Base-by-base conservation (phyloP, 2,888 invertebrate genomes). In the Buathra laborator region DNA sequence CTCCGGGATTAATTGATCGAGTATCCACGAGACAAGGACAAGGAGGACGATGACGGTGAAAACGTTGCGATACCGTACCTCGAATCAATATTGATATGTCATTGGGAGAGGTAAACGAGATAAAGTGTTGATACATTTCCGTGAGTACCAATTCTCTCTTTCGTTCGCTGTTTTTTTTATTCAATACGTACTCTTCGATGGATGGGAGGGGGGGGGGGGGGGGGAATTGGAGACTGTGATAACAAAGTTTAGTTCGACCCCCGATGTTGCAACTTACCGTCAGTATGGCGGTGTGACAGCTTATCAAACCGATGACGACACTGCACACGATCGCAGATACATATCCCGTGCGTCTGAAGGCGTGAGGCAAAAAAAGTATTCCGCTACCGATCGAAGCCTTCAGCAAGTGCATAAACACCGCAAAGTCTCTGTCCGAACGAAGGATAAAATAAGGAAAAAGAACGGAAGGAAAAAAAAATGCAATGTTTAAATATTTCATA, bases 381-480 rank as follows among this genome's bases (percentile, higher is more conserved):
- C 98, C 99, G 0, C 97, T 97, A 0, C 98, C 99, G 12, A 99
- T 95, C 19, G 98, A 98, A 70, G 98, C 97, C 94, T 99, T 99
- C 77, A 99, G 95, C 70, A 99, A 94, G 94, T 99, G 98, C 88
- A 97, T 96, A 92, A 99, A 94, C 0, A 98, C 97, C 4, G 98
- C 97, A 59, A 96, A 94, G 84, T 97, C 97, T 83, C 97, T 98
- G 94, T 78, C 66, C 53, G 83, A 86, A 82, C 48, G 68, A 85
- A 84, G 68, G 37, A 83, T 77, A 16, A 78, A 66, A 75, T 74
- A 16, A 53, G 48, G 14, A 62, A 6, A 32, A 37, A 43, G 14
- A 44, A 66, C 62, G 16, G 5, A 0, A n/a, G 16, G n/a, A 37
- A 71, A 84, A 83, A 4, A 3, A n/a, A 64, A 70, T 82, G 62